Percentiles rank a stretch among this genome's conserved stretches.
Conservation (phyloP, 2,797 vertebrate species). For the Acanthiza pusilla region DNA sequence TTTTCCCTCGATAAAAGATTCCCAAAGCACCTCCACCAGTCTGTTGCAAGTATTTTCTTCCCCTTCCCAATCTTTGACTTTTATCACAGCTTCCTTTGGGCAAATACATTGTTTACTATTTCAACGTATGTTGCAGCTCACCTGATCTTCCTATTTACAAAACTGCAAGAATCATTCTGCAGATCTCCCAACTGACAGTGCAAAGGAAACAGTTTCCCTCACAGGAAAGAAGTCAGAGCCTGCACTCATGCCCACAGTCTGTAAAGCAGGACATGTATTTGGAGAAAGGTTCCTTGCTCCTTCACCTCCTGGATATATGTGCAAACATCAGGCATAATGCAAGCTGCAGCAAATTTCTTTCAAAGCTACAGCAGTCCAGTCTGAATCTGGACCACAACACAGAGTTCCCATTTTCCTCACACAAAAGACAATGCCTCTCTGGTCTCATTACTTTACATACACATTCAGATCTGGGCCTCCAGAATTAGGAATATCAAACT, state of each 20-base stretch:
- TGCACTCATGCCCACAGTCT: not conserved
- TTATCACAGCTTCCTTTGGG: not conserved
- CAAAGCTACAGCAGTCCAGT: not conserved
- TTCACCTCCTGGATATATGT: not conserved
- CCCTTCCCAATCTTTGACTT: not conserved
- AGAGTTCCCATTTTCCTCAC: not conserved
- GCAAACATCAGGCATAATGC: not conserved
- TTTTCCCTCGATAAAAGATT: not conserved
- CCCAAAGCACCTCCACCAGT: not conserved
- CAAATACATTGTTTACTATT: not conserved
- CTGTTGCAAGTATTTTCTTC: not conserved
- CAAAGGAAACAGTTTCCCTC: not conserved
- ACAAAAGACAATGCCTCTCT: not conserved
- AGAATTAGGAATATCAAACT: not conserved
- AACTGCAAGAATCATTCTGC: not conserved
- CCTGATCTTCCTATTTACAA: not conserved
- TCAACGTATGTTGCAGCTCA: not conserved
- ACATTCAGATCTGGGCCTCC: not conserved
- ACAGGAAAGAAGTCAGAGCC: not conserved
- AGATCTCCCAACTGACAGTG: not conserved
- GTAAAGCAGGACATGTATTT: not conserved
- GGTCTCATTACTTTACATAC: not conserved
- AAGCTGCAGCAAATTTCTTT: not conserved
- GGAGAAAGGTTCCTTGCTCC: not conserved
- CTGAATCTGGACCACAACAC: not conserved